These are phyloP conservation scores for Euthynnus affinis DNA, from an alignment of 2,797 vertebrate genomes.

Conservation along the genomic window DNA sequence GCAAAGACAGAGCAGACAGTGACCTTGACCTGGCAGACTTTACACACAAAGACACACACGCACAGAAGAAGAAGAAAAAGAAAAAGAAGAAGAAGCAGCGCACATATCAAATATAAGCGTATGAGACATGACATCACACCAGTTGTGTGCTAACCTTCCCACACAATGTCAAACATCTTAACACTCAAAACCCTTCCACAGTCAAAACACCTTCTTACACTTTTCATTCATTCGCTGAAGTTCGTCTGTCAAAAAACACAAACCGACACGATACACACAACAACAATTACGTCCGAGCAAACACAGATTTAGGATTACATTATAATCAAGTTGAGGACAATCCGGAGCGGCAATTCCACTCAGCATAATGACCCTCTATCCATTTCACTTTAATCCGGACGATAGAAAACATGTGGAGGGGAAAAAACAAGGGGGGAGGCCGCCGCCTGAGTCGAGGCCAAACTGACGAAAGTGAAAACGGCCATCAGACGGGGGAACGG, in stretches of 20 bases:
- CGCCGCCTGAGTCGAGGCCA: slow-evolving; percentile 38
- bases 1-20: slow-evolving; percentile 34
- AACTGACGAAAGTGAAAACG: slow-evolving; percentile 47
- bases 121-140: neutral
- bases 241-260: slow-evolving; percentile 10
- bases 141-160: slow-evolving; percentile 12
- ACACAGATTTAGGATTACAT: slow-evolving; percentile 30
- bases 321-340: slow-evolving; percentile 22
- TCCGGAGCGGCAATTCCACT: neutral
- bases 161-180: slow-evolving; percentile 2
- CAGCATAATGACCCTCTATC: slow-evolving; percentile 47
- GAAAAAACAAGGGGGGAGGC: no score
- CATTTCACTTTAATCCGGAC: slow-evolving; percentile 59
- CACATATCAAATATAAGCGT: neutral
- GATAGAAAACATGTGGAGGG: slow-evolving; percentile 58
- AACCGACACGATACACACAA: slow-evolving; percentile 2
- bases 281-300: neutral
- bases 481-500: slow-evolving; percentile 31
- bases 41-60: slow-evolving; percentile 11
- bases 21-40: slow-evolving; percentile 56
- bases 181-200: neutral
- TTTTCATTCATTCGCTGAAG: neutral
- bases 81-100: neutral
- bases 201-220: neutral
- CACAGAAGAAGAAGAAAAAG: neutral